Base-by-base conservation (phyloP, 2,797 vertebrate genomes). In the Enteromius radiatus region DNA sequence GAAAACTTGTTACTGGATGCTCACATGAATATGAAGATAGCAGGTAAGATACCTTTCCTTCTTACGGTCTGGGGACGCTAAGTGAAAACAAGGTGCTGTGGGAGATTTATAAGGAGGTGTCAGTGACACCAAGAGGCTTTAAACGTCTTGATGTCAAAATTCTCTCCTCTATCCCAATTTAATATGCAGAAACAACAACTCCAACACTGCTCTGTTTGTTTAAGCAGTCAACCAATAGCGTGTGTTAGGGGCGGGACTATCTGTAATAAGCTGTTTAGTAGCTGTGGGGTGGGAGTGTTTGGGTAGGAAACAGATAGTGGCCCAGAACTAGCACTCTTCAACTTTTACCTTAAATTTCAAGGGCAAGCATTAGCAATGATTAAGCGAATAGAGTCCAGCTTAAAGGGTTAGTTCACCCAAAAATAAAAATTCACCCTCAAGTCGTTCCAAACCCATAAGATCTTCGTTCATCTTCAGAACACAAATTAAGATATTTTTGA, bases 11-110 rank as follows among this genome's bases (percentile, higher is more conserved):
- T 99, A 87, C 95, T 99, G 3, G 98, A 99, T 73, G 96, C 90
- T 87, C 97, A 98, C 90, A 99, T 99, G 98, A 99, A 99, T 92
- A 99, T 99, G 94, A 99, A 99, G 93, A 98, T 99, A 85, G 98
- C 98, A 97, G 98, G 98, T 98, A 94, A 61, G 6, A 0, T 6
- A 15, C n/a, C 45, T 52, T 81, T 64, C 2, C 15, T 33, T 52
- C 11, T 73, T 63, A 31, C 11, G 38, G 21, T 36, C 7, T 14
- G 43, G 28, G 3, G 2, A 23, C 2, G 3, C 3, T 67, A 28
- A 77, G 11, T 9, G 26, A 5, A 45, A 65, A 49, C 7, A 36
- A n/a, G 7, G 63, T 56, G n/a, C 49, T 54, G 17, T 15, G 0
- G 12, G 28, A 21, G 28, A 74, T 17, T 43, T 69, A 15, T 67